Percentiles rank a stretch among this genome's conserved stretches.
Conservation (phyloP, 2,113 vertebrate species). For the Barnardius zonarius region DNA sequence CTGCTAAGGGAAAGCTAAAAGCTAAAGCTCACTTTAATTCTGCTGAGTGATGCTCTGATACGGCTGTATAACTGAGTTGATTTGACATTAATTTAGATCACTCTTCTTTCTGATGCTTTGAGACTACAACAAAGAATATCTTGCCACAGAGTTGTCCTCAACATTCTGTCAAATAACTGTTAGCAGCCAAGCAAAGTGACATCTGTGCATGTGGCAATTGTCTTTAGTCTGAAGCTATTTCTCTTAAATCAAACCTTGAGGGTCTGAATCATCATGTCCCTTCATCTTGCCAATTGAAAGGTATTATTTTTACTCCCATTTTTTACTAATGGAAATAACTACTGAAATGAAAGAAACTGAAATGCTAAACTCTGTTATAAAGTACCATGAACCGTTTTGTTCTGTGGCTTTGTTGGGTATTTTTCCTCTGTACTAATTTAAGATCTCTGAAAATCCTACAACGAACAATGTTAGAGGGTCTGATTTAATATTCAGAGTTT, state of each 20-base stretch:
- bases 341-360: not conserved
- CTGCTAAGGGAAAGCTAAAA: not conserved
- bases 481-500: not conserved
- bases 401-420: not conserved
- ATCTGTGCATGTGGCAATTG: slow-evolving; percentile 57
- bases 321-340: not conserved
- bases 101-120: not conserved
- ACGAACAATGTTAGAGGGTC: not conserved
- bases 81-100: slow-evolving; percentile 33
- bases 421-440: not conserved
- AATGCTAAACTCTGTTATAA: not conserved
- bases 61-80: not conserved
- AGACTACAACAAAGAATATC: not conserved
- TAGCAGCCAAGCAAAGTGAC: slow-evolving; percentile 39
- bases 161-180: slow-evolving; percentile 24
- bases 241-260: slow-evolving; percentile 7
- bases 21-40: not conserved
- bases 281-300: not conserved
- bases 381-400: not conserved
- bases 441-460: not conserved
- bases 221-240: slow-evolving; percentile 42
- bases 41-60: not conserved
- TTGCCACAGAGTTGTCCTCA: slow-evolving; percentile 39
- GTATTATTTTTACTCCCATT: not conserved
- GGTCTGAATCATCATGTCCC: not conserved